Base-by-base conservation (phyloP, 2,888 invertebrate species). In the Leucania comma region DNA sequence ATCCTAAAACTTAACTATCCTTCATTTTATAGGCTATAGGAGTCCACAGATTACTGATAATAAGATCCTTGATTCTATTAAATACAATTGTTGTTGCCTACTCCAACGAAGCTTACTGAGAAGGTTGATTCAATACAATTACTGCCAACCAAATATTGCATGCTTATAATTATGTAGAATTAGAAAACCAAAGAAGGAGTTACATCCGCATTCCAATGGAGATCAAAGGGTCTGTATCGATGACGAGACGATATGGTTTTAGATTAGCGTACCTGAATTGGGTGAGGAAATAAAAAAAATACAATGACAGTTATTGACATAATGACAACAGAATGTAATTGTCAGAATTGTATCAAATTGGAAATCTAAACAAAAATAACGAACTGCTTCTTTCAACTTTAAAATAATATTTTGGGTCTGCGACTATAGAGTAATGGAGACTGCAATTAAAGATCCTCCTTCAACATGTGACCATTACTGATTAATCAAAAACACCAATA, bases 361-460 rank as follows among this genome's bases (percentile, higher is more conserved):
- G 38, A 26, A 35, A 8, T 58, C 5, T 48, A 76, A 53, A 68
- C 77, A 72, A 76, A 72, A 75, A 72, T 72, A 75, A 42, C 48
- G 38, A 57, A 42, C 4, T 51, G 32, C 20, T 56, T 42, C 50
- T 12, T 54, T 20, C 58, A 75, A 24, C 53, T 10, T 17, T 17
- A 29, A 54, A 29, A 38, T 22, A 20, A 17, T 22, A 66, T 38
- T 68, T n/a, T 8, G 8, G 32, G 20, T n/a, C 50, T 38, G 12
- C 32, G 26, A 50, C 3, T 51, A 24, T n/a, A 3, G 17, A 51
- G 24, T 56, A 46, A 74, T 78, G 71, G 17, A 24, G 56, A 35
- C 35, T 42, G 10, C 10, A 26, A 22, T 22, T 60, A 26, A 3
- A 48, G n/a, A 48, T 29, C 0, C 5, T 67, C 29, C 29, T 48